Conservation (phyloP, 2,888 invertebrate genomes). For the Brachynemurus nebulosus region DNA sequence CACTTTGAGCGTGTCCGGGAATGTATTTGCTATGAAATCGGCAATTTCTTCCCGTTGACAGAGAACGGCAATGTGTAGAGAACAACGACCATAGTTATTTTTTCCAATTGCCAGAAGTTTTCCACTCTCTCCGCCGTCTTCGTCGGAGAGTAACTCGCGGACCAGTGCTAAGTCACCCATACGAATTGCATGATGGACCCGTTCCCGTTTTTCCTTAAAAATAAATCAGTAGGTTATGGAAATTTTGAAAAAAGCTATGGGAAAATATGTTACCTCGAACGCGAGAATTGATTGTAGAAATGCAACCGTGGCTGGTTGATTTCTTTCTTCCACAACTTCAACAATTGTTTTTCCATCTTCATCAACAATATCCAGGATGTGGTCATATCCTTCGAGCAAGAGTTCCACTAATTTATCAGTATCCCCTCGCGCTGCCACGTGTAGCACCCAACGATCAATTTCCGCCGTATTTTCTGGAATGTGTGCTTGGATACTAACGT, state of each 20-base stretch:
- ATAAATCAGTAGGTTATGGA: not conserved
- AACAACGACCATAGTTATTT: slow-evolving; percentile 58
- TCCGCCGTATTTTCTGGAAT: slow-evolving; percentile 65
- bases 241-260: slow-evolving; percentile 1
- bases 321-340: slow-evolving; percentile 53
- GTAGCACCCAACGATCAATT: slow-evolving; percentile 68
- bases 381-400: slow-evolving; percentile 73
- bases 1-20: slow-evolving; percentile 56
- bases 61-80: slow-evolving; percentile 77
- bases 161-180: slow-evolving; percentile 46
- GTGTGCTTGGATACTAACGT: slow-evolving; percentile 68
- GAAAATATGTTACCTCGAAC: slow-evolving; percentile 48
- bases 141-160: slow-evolving; percentile 37
- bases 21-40: slow-evolving; percentile 55
- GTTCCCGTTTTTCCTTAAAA: slow-evolving; percentile 57
- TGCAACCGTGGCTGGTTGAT: slow-evolving; percentile 49
- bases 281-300: slow-evolving; percentile 58
- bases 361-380: slow-evolving; percentile 65
- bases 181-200: slow-evolving; percentile 59
- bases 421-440: slow-evolving; percentile 60
- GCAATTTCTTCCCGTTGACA: slow-evolving; percentile 72
- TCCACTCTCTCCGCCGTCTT: slow-evolving; percentile 37
- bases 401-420: slow-evolving; percentile 51
- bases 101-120: slow-evolving; percentile 43
- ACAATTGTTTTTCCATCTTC: slow-evolving; percentile 53